phyloP scores from a whole-genome alignment of 2,888 invertebrate species.

The Pollenia angustigena region DNA sequence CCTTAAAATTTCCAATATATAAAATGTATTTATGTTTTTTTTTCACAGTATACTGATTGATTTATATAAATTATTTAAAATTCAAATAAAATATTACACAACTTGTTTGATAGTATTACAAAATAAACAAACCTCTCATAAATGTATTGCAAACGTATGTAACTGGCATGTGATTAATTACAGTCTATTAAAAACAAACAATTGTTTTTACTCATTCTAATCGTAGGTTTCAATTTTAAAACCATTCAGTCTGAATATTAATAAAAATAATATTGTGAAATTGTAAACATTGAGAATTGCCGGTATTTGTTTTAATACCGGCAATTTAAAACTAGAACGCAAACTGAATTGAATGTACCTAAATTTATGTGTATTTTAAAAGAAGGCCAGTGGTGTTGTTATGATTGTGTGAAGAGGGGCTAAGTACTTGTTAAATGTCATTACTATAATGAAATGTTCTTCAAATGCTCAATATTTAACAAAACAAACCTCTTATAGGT shows the following conservation, averaged over 20 bases:
- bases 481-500: too few relatives aligned
- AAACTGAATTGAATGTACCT: not conserved
- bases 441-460: too few relatives aligned
- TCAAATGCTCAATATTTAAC: too few relatives aligned
- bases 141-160: not conserved
- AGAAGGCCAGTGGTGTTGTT: too few relatives aligned
- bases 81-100: not conserved
- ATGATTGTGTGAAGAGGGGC: too few relatives aligned
- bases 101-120: not conserved
- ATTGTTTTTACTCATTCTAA: constrained; percentile 11
- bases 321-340: constrained; percentile 2
- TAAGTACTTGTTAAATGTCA: too few relatives aligned
- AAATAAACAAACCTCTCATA: not conserved
- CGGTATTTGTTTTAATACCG: too few relatives aligned
- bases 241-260: not conserved
- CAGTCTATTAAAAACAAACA: constrained; percentile 3
- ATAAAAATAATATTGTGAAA: not conserved
- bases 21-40: too few relatives aligned
- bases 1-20: too few relatives aligned
- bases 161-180: constrained; percentile 20
- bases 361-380: not conserved
- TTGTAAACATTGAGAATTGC: not conserved
- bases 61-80: not conserved
- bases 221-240: not conserved
- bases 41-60: too few relatives aligned